Conservation (phyloP, 30 jellyfish, hydroid and myxozoan genomes). For the Aurelia sp. region DNA sequence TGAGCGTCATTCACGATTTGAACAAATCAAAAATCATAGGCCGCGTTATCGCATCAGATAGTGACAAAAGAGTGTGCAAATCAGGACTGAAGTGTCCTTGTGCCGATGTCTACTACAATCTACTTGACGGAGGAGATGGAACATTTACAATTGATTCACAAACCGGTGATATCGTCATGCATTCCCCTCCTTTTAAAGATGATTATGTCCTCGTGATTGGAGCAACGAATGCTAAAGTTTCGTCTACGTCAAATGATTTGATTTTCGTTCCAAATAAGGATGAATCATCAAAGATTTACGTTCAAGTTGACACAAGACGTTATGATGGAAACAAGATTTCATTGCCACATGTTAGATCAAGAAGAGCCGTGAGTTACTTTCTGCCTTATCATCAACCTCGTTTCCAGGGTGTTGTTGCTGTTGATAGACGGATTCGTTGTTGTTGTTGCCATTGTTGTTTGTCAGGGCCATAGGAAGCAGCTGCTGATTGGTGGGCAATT, state of each 20-base stretch:
- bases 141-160: constrained; percentile 25
- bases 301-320: constrained; percentile 43
- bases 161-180: constrained; percentile 40
- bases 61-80: constrained; percentile 41
- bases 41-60: constrained; percentile 48
- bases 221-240: constrained; percentile 11
- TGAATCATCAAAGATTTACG: constrained; percentile 2
- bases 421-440: no score
- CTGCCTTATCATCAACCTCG: no score
- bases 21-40: constrained; percentile 13
- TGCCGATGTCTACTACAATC: constrained; percentile 35
- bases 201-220: constrained; percentile 55
- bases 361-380: constrained; percentile 60
- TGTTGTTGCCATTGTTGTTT: no score
- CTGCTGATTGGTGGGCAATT: no score
- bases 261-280: neutral
- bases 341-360: constrained; percentile 17
- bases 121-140: constrained; percentile 50
- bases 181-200: constrained; percentile 41
- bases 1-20: constrained; percentile 11
- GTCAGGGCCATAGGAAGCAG: no score
- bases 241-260: no score
- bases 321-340: constrained; percentile 13
- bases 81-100: constrained; percentile 54
- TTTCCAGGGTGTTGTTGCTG: no score